phyloP scores from a whole-genome alignment of 2,113 vertebrate genomes.

The Aspidoscelis tigris region DNA sequence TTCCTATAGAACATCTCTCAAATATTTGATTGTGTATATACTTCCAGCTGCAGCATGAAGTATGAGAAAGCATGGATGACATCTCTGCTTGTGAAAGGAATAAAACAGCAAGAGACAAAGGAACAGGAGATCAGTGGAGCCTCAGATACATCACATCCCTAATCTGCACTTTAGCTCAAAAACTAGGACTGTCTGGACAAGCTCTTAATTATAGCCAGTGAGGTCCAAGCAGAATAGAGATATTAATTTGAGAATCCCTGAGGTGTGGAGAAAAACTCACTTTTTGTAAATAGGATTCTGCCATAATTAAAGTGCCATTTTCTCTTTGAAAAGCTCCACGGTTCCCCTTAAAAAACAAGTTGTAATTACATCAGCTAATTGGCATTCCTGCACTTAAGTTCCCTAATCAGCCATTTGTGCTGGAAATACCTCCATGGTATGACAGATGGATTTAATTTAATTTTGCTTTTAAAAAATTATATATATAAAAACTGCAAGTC shows the following conservation, averaged over 20 bases:
- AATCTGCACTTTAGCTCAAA: neutral
- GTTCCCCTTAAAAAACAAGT: slow-evolving; percentile 23
- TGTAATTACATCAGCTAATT: slow-evolving; percentile 12
- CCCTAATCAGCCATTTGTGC: slow-evolving; percentile 38
- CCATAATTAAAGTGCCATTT: slow-evolving; percentile 28
- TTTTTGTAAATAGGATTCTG: slow-evolving; percentile 22
- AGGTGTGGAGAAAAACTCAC: neutral
- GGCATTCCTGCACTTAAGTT: neutral
- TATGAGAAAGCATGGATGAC: neutral
- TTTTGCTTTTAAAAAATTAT: slow-evolving; percentile 51
- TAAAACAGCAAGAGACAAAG: neutral
- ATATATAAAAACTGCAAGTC: neutral
- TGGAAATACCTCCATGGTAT: slow-evolving; percentile 36
- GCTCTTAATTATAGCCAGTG: slow-evolving; percentile 18
- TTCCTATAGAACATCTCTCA: slow-evolving; percentile 1
- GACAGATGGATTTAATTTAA: slow-evolving; percentile 38
- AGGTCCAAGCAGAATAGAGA: slow-evolving; percentile 6
- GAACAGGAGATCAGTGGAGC: neutral
- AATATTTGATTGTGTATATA: neutral
- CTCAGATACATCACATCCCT: neutral
- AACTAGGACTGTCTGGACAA: slow-evolving; percentile 13
- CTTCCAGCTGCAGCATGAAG: neutral
- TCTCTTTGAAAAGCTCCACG: slow-evolving; percentile 31
- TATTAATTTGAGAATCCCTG: slow-evolving; percentile 19
- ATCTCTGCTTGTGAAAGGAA: neutral